Evolutionary conservation across 92 coral and sea anemone genomes (phyloP).

Genomic region (Siderastrea siderea): DNA sequence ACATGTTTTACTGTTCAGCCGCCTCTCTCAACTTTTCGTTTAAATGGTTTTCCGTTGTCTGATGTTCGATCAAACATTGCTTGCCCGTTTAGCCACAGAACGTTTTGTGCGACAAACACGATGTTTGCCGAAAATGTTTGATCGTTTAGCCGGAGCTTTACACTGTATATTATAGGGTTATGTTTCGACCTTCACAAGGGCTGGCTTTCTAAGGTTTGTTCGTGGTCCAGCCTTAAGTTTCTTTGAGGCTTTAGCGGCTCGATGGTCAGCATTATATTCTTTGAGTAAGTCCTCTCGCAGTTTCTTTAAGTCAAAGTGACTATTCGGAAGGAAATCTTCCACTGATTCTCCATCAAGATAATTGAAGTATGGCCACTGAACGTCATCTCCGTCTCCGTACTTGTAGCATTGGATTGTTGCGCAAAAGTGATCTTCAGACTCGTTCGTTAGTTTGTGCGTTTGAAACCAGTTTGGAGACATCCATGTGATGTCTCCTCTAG

Average conservation of each 20-base stretch:
- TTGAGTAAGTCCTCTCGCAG: slow-evolving; percentile 31
- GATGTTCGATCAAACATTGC: too few relatives aligned
- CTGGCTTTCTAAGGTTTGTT: background rate
- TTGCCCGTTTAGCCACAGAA: too few relatives aligned
- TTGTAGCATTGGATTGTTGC: slow-evolving; percentile 68
- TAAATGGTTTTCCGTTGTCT: too few relatives aligned
- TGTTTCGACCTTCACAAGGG: background rate
- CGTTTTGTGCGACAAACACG: too few relatives aligned
- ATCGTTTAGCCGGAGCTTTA: too few relatives aligned
- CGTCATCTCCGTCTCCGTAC: slow-evolving; percentile 43
- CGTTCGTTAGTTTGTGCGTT: slow-evolving; percentile 52
- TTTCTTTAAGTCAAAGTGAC: slow-evolving; percentile 34
- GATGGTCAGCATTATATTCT: slow-evolving; percentile 20
- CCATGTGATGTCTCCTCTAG: slow-evolving; percentile 52
- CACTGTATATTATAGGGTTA: too few relatives aligned
- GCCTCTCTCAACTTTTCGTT: too few relatives aligned
- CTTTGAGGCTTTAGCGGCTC: background rate
- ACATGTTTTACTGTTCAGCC: too few relatives aligned
- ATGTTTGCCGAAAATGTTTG: too few relatives aligned
- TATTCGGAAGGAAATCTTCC: slow-evolving; percentile 41
- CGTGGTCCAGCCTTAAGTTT: background rate
- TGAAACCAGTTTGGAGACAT: slow-evolving; percentile 70
- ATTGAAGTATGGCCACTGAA: slow-evolving; percentile 60
- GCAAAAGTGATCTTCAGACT: slow-evolving; percentile 36
- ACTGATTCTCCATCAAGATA: slow-evolving; percentile 29